Evolutionary conservation across 2,113 vertebrate genomes (phyloP).

Genomic region (Protomyctophum bolini): DNA sequence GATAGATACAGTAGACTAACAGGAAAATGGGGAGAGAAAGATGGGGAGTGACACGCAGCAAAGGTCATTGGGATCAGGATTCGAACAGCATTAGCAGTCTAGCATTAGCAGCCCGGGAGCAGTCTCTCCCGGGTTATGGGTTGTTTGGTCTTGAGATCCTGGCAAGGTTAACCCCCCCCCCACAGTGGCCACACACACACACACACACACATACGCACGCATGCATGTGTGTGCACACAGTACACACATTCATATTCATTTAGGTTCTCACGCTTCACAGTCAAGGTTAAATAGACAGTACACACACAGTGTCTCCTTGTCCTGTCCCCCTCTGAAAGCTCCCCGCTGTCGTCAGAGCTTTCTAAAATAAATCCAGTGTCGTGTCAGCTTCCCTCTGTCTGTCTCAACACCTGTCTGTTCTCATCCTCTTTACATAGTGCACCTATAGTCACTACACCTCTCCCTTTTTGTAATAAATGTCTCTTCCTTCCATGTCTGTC

Average conservation of each 20-base stretch:
- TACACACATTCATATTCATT: not conserved
- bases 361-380: slow-evolving; percentile 61
- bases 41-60: too few species aligned
- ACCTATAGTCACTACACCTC: slow-evolving; percentile 2
- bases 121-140: slow-evolving; percentile 11
- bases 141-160: not conserved
- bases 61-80: too few species aligned
- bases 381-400: slow-evolving; percentile 50
- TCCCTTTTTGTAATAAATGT: not conserved
- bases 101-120: too few species aligned
- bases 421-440: not conserved
- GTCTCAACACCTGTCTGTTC: slow-evolving; percentile 6
- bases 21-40: too few species aligned
- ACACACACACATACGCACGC: not conserved
- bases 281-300: slow-evolving; percentile 7
- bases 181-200: not conserved
- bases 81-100: too few species aligned
- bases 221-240: not conserved
- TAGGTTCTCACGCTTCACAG: too few species aligned
- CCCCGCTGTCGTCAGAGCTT: slow-evolving; percentile 42
- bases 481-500: not conserved
- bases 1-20: too few species aligned
- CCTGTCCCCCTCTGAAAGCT: slow-evolving; percentile 24
- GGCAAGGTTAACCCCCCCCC: not conserved
- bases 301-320: slow-evolving; percentile 32